Evolutionary conservation across 2,113 vertebrate genomes (phyloP), one percentile per base, ranked within the genome.

Genomic region (Microcebus jonahi): DNA sequence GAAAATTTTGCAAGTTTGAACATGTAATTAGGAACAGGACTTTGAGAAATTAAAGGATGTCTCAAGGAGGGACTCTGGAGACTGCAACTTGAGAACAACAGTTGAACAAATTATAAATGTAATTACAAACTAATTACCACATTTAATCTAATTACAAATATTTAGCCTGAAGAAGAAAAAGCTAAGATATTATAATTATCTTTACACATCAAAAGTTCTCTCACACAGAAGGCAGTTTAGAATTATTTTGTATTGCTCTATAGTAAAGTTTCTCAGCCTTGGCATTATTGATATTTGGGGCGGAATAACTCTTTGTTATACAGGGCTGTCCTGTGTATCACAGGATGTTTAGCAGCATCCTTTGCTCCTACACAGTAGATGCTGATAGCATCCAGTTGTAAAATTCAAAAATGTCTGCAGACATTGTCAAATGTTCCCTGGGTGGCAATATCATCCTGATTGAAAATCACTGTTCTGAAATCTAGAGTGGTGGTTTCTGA

Each of bases 121-220:
- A 93, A 86, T 90, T 81, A 65, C 65, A 91, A 96, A 89, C 79
- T 79, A 75, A 91, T 95, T 77, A 84, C 20, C 71, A 59, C 25
- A 83, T 79, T 96, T 95, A 94, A 93, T 81, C 36, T 50, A 88
- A 94, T 95, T 93, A 89, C 13, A 95, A 94, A 94, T 93, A 82
- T 77, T 79, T 63, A 80, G 29, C 55, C 68, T 73, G 82, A 94
- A 70, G 4, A 75, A 91, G 71, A 73, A 90, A 86, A 85, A 15
- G 23, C 68, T 39, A 55, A 87, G 75, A 85, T 55, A 63, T 45
- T 75, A 20, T 15, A 73, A 91, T 45, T 61, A 29, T 80, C 82
- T 81, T 93, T 45, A 73, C 29, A 88, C 17, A 57, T 83, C 61
- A 91, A 39, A 84, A 39, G 14, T 42, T 80, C 36, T 65, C 82